Evolutionary conservation across 1,140 invertebrate species (phyloP), one percentile per base, ranked within the genome.

Genomic region (Scaptomyza graminum): DNA sequence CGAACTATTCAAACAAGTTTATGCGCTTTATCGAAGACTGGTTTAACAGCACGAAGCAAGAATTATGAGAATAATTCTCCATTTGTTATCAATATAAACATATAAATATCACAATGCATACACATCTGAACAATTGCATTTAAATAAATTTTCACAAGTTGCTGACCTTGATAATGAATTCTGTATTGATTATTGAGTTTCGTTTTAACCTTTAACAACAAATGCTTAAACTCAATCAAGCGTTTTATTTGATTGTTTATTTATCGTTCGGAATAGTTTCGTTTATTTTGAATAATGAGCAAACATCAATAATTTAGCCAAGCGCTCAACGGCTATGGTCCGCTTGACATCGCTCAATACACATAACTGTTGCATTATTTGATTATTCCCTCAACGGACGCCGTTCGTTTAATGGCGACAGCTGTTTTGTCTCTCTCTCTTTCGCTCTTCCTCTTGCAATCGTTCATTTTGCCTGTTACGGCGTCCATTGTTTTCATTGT

Each of bases 111-210:
- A 22, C 39, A 18, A 13, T 11, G 31, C 31, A 34, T 8, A 34
- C 31, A 34, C 8, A 34, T 8, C 8, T 31, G 31, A 28, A 41
- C 8, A 12, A 46, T 51, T 51, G 39, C 13, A 11, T 8, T 31
- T 5, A 43, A 43, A 68, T 62, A 31, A 34, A 34, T 18, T 55
- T 54, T 55, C 25, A 31, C 37, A 71, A 50, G 44, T 43, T 49
- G 13, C 65, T 79, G 57, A 87, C 83, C 83, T 87, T 87, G 83
- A 76, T 76, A 73, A 59, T 88, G 68, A 74, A 76, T 75, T 73
- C 49, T 44, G 39, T 44, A 22, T 31, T 18, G 11, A 2, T 12
- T 70, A 25, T 63, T 70, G 54, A 9, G 31, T 68, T 50, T 39
- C 12, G 28, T 64, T 54, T 47, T 16, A 16, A 37, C 46, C 5